These are phyloP conservation scores for Marmota flaviventris DNA, from an alignment of 2,113 vertebrate species.

Conservation along the genomic window DNA sequence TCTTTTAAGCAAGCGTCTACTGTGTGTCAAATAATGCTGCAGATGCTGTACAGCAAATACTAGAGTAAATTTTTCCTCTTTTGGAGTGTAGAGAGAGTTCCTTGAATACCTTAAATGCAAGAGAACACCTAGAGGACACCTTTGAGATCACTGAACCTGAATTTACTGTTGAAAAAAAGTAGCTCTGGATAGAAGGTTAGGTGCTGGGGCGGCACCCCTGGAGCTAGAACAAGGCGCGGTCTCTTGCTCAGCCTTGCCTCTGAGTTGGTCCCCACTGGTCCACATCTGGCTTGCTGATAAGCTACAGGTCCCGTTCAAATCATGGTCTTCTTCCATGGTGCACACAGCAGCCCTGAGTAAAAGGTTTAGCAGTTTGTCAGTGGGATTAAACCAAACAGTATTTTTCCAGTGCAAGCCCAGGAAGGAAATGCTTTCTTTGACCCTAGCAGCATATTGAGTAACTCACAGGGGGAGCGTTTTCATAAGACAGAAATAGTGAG, in stretches of 20 bases:
- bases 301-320: background rate
- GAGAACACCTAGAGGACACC: background rate
- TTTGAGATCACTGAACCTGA: background rate
- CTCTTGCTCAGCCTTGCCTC: background rate
- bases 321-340: no score
- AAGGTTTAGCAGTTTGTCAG: background rate
- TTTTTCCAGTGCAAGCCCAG: background rate
- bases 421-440: background rate
- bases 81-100: background rate
- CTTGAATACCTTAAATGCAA: background rate
- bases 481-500: conserved; percentile 54
- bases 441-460: background rate
- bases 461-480: conserved; percentile 23
- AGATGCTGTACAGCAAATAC: background rate
- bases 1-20: background rate
- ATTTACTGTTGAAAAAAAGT: background rate
- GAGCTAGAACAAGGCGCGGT: background rate
- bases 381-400: background rate
- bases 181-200: background rate
- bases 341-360: background rate
- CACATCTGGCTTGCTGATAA: background rate
- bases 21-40: background rate
- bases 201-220: background rate
- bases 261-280: background rate
- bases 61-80: background rate